Evolutionary conservation across 2,797 vertebrate species (phyloP).

Genomic region (Lacerta viridis): DNA sequence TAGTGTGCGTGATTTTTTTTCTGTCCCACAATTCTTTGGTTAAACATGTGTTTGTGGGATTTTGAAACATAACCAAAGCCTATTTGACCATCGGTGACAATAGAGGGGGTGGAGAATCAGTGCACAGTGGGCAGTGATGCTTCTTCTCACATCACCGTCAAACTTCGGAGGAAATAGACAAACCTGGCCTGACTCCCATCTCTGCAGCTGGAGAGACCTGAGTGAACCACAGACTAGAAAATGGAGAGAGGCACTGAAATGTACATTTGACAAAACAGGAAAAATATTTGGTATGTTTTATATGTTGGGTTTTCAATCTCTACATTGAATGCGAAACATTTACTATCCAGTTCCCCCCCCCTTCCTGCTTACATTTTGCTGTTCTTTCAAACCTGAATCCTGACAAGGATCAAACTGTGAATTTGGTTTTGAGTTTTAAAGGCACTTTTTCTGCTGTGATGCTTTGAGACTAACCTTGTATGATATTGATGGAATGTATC

Average conservation of each 20-base stretch:
- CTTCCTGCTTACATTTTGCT: not conserved
- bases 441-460: conserved; percentile 68
- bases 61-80: not conserved
- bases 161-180: not conserved
- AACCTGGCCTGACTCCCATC: not conserved
- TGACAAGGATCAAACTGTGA: conserved; percentile 37
- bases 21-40: not conserved
- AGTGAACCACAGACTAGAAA: not conserved
- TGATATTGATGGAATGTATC: conserved; percentile 62
- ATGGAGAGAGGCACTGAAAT: not conserved
- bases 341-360: not conserved
- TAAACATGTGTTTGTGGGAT: not conserved
- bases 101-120: not conserved
- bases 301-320: conserved; percentile 9
- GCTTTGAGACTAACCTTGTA: conserved; percentile 38
- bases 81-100: not conserved
- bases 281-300: not conserved
- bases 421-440: conserved; percentile 29
- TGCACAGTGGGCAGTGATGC: too few species aligned
- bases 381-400: not conserved
- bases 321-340: conserved; percentile 21
- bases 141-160: too few species aligned
- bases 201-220: not conserved
- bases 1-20: not conserved
- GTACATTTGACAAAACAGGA: not conserved